Conservation (phyloP, 2,888 invertebrate species). For the Spodoptera exigua region DNA sequence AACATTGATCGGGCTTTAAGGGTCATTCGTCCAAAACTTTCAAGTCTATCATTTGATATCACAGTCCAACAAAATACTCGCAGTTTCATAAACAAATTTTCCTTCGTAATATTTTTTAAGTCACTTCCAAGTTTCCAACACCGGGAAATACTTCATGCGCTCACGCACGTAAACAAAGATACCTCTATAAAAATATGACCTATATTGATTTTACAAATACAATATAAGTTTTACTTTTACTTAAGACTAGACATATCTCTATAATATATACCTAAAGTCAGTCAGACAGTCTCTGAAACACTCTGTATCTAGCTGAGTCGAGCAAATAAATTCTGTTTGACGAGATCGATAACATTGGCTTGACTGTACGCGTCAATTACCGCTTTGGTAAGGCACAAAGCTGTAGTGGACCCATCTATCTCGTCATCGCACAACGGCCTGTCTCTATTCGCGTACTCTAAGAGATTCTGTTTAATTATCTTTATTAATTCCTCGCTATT, state of each 20-base stretch:
- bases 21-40: too few species aligned
- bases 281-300: slow-evolving; percentile 10
- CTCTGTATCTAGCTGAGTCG: slow-evolving; percentile 64
- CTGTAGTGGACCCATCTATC: slow-evolving; percentile 75
- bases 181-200: slow-evolving; percentile 3
- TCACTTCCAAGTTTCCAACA: too few species aligned
- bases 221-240: slow-evolving; percentile 24
- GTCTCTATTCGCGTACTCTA: slow-evolving; percentile 66
- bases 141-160: too few species aligned
- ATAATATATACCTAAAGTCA: not conserved
- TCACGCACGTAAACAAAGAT: not conserved
- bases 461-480: slow-evolving; percentile 76
- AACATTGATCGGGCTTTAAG: too few species aligned
- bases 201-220: not conserved
- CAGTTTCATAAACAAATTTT: too few species aligned
- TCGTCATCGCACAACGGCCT: slow-evolving; percentile 72
- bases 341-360: slow-evolving; percentile 88
- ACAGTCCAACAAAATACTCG: too few species aligned
- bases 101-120: too few species aligned
- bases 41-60: too few species aligned
- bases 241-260: slow-evolving; percentile 43
- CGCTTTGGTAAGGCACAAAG: slow-evolving; percentile 79
- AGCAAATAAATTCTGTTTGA: slow-evolving; percentile 86
- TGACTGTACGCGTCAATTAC: slow-evolving; percentile 92
- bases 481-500: slow-evolving; percentile 72